These are phyloP conservation scores for Pongo abelii DNA, from an alignment of 2,113 vertebrate genomes.

Conservation along the genomic window DNA sequence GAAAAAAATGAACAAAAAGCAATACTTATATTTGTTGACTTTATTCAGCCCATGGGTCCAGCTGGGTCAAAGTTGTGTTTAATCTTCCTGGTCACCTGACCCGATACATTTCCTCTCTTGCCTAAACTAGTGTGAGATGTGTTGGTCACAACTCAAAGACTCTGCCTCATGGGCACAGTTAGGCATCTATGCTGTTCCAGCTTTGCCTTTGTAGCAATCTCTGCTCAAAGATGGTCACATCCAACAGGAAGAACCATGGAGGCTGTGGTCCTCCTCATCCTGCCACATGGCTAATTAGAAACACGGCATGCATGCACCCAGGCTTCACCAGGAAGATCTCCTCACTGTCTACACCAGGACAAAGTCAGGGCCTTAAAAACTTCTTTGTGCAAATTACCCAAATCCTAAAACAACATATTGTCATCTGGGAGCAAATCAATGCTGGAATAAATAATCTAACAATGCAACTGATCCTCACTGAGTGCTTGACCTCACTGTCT, in stretches of 20 bases:
- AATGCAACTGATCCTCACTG: accelerated
- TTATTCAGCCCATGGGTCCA: too few species aligned
- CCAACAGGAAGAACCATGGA: accelerated
- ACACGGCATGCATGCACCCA: accelerated
- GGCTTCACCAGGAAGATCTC: accelerated
- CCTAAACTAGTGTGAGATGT: neutral
- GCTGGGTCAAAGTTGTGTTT: neutral
- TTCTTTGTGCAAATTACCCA: neutral
- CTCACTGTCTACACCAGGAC: accelerated
- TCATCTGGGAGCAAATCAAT: neutral
- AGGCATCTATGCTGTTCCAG: neutral
- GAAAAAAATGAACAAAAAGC: neutral
- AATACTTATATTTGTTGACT: accelerated
- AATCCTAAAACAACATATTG: accelerated
- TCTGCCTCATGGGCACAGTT: too few species aligned
- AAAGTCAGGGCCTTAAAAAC: neutral
- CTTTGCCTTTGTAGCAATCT: neutral
- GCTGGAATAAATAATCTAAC: accelerated
- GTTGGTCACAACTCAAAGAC: neutral
- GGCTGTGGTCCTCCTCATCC: accelerated
- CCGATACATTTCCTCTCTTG: neutral
- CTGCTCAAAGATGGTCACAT: accelerated
- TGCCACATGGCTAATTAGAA: accelerated
- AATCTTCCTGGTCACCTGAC: too few species aligned
- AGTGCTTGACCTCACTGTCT: neutral